Evolutionary conservation across 2,797 vertebrate genomes (phyloP), one percentile per base, ranked within the genome.

Genomic region (Lutjanus campechanus): DNA sequence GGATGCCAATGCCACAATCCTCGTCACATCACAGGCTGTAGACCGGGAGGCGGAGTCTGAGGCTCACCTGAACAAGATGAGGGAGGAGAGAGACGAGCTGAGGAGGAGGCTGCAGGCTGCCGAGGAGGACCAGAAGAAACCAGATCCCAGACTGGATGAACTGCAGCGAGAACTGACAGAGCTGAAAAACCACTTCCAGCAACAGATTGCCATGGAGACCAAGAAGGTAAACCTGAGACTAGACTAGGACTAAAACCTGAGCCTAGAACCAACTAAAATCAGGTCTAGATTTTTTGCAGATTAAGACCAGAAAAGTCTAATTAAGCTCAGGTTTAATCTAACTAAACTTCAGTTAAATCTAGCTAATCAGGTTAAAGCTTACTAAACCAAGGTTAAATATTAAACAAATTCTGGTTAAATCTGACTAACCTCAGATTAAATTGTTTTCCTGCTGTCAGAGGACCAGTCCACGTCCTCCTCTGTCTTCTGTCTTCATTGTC

Each of bases 141-240:
- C 96, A 0, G 96, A 98, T 65, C 97, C 98, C 0, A 93, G 89
- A 5, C 65, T 97, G 7, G 92, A 95, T 36, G 89, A 96, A 41
- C 95, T 99, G 76, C 96, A 96, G 91, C 91, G 84, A 63, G 96
- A 99, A 85, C 83, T 97, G 7, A 81, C 51, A 0, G 83, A 88
- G 60, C 91, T 97, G 5, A 97, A 97, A 75, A 91, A 75, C 43
- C 95, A 96, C 76, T 96, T 97, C 80, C 97, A 97, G 82, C 90
- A 91, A 7, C 96, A 97, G 89, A 87, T 97, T 78, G 92, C 97
- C 85, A 92, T 92, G 2, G 97, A 99, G 91, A 97, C 95, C 84
- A 92, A 79, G 75, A 98, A 98, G 97, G 98, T 99, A 93, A 82
- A 49, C 16, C 36, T 1, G 7, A 73, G 29, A 36, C 5, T 36